A percentile compares a stretch with the other conserved stretches of the same genome.
Evolutionary conservation across 2,797 vertebrate genomes (phyloP).

Genomic region (Gila robusta): DNA sequence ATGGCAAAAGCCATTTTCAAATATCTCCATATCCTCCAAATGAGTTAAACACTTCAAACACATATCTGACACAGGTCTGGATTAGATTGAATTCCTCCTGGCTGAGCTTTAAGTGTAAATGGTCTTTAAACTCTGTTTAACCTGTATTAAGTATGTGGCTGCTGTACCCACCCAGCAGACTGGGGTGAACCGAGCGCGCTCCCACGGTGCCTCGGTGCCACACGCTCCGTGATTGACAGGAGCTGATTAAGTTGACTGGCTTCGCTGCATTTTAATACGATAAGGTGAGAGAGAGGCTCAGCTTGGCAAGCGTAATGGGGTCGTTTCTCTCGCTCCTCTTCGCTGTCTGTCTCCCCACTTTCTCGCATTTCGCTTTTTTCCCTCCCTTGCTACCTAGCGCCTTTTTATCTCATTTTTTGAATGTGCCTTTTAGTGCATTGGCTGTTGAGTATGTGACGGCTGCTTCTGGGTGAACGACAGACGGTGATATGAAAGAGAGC

Average conservation of each 20-base stretch:
- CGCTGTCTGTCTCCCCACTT: slow-evolving; percentile 4
- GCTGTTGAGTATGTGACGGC: slow-evolving; percentile 12
- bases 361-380: neutral
- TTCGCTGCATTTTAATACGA: slow-evolving; percentile 59
- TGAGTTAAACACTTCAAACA: slow-evolving; percentile 39
- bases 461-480: slow-evolving; percentile 24
- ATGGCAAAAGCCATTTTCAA: slow-evolving; percentile 41
- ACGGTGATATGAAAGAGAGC: slow-evolving; percentile 32
- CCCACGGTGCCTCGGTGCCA: slow-evolving; percentile 43
- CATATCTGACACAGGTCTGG: slow-evolving; percentile 45
- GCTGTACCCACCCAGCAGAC: slow-evolving; percentile 25
- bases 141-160: slow-evolving; percentile 49
- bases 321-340: slow-evolving; percentile 34
- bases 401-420: slow-evolving; percentile 38
- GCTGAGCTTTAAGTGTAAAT: slow-evolving; percentile 50
- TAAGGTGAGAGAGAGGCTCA: slow-evolving; percentile 55
- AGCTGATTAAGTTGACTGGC: slow-evolving; percentile 58
- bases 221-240: slow-evolving; percentile 51
- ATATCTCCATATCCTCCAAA: slow-evolving; percentile 41
- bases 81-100: slow-evolving; percentile 44
- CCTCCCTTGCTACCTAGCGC: slow-evolving; percentile 25
- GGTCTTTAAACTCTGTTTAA: slow-evolving; percentile 57
- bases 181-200: slow-evolving; percentile 28
- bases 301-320: slow-evolving; percentile 45
- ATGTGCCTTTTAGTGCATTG: slow-evolving; percentile 1